Evolutionary conservation across 2,888 invertebrate genomes (phyloP), one percentile per base, ranked within the genome.

Genomic region (Hedychridium roseum): DNA sequence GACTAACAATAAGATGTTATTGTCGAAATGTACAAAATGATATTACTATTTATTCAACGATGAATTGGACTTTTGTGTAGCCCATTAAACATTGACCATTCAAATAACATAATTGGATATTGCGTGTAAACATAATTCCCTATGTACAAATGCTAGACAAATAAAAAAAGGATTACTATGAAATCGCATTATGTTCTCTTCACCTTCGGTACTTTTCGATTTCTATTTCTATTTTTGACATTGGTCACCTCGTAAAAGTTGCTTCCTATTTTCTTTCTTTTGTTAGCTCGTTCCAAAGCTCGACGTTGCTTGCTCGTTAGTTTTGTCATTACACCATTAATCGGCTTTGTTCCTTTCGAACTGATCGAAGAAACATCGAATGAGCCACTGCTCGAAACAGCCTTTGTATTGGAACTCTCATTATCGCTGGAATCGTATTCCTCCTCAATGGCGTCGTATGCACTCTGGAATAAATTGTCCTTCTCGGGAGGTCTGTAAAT

Each of bases 171-270:
- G n/a, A n/a, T n/a, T n/a, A n/a, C n/a, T n/a, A n/a, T n/a, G n/a
- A n/a, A n/a, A n/a, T n/a, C n/a, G n/a, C n/a, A 45, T 49, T 43
- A 55, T 35, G 58, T 65, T 40, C 54, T 63, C 18, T 67, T 67
- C 16, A 70, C 20, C 56, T 75, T 77, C 1, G 73, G 71, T 27
- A 76, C 42, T 52, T 86, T 90, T 73, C 87, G 88, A 73, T 86
- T 85, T 57, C 90, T 86, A 80, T 91, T 92, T 62, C 88, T 86
- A 79, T 94, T 94, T 77, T 94, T 94, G 41, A 94, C 94, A 82
- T 94, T 94, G 6, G 90, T 84, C 20, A 89, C 86, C 84, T 92
- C 92, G 78, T 94, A 94, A 75, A 94, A 94, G 80, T 94, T 91
- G 76, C 90, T 92, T 63, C 94, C 94, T 50, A 91, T 87, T 73